Evolutionary conservation across 1,140 invertebrate species (phyloP).

Genomic region (Drosophila neocordata): DNA sequence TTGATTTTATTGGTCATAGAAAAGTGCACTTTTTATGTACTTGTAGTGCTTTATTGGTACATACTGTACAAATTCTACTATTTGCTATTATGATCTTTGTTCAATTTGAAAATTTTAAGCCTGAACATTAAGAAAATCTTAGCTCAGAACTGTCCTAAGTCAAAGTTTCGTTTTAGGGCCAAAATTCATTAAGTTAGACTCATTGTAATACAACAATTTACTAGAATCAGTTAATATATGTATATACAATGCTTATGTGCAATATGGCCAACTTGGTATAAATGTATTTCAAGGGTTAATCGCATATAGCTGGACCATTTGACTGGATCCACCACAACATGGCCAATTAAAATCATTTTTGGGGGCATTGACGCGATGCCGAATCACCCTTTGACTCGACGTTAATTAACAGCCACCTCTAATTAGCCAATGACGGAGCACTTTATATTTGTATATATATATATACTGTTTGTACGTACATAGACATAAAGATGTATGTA

Average conservation of each 20-base stretch:
- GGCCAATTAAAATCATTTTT: conserved; percentile 55
- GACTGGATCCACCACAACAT: background rate
- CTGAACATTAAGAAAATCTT: too few species aligned
- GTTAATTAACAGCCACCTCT: conserved; percentile 54
- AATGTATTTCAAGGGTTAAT: background rate
- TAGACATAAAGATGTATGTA: background rate
- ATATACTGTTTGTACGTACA: background rate
- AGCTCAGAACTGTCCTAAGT: too few species aligned
- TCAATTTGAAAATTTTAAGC: too few species aligned
- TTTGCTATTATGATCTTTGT: too few species aligned
- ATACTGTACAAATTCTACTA: too few species aligned
- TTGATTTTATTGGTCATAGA: too few species aligned
- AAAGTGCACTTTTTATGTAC: too few species aligned
- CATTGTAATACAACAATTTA: too few species aligned
- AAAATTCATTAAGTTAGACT: too few species aligned
- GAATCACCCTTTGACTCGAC: conserved; percentile 49
- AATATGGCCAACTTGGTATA: background rate
- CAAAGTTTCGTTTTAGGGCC: too few species aligned
- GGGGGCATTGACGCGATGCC: background rate
- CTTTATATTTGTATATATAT: conserved; percentile 19
- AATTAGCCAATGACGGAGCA: conserved; percentile 74
- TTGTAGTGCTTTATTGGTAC: too few species aligned
- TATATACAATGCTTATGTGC: background rate
- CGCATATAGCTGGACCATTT: background rate
- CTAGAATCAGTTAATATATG: too few species aligned